Conservation (phyloP, 2,113 vertebrate genomes). For the Phycodurus eques region DNA sequence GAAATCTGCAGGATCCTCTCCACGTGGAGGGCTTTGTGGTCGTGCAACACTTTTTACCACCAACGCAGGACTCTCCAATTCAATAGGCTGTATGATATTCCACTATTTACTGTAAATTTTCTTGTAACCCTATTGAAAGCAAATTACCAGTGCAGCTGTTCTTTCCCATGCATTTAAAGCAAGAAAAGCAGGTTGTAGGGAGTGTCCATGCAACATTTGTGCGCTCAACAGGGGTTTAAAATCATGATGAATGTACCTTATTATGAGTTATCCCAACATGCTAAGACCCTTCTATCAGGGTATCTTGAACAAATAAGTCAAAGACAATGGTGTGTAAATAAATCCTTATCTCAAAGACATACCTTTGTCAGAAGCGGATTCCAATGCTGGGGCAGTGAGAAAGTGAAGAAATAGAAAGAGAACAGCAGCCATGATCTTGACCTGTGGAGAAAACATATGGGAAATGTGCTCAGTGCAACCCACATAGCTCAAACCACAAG, state of each 20-base stretch:
- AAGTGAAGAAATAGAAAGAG: slow-evolving; percentile 28
- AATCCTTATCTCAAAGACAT: background rate
- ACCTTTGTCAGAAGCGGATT: slow-evolving; percentile 38
- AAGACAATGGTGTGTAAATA: background rate
- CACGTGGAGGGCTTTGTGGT: slow-evolving; percentile 15
- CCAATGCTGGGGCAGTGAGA: slow-evolving; percentile 17
- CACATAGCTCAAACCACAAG: slow-evolving; percentile 16
- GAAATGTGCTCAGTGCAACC: slow-evolving; percentile 8
- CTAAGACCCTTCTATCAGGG: background rate
- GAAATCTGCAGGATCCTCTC: slow-evolving; percentile 29
- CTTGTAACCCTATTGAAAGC: background rate
- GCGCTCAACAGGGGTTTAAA: background rate
- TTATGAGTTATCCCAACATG: background rate
- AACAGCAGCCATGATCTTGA: slow-evolving; percentile 42
- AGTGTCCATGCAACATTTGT: background rate
- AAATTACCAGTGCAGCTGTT: background rate
- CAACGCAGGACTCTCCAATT: background rate
- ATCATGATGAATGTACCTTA: background rate
- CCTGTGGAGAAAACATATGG: slow-evolving; percentile 42
- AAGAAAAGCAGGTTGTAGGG: background rate
- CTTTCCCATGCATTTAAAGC: background rate
- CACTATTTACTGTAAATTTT: background rate
- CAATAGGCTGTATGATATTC: background rate
- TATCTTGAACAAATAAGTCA: background rate
- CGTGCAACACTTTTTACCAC: slow-evolving; percentile 39